phyloP scores from a whole-genome alignment of 2,888 invertebrate genomes.

The Melinaea marsaeus region DNA sequence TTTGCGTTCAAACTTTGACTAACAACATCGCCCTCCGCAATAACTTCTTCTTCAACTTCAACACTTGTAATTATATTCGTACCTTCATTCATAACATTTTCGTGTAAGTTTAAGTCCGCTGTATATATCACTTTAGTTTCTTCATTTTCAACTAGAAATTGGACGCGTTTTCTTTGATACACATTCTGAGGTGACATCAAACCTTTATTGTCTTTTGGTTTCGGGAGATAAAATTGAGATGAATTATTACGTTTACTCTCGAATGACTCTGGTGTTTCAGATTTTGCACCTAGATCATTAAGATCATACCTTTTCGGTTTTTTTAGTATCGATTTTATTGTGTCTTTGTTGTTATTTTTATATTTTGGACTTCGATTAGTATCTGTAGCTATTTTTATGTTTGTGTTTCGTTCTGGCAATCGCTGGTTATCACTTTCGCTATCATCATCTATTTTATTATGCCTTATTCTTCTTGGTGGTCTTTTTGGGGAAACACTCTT shows the following conservation, averaged over 20 bases:
- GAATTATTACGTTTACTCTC: constrained; percentile 56
- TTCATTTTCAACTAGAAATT: constrained; percentile 83
- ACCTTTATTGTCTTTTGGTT: constrained; percentile 63
- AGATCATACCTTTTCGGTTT: constrained; percentile 71
- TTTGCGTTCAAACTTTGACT: constrained; percentile 52
- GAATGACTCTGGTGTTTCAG: constrained; percentile 49
- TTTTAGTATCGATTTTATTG: constrained; percentile 79
- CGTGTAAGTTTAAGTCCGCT: constrained; percentile 68
- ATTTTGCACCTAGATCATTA: constrained; percentile 47
- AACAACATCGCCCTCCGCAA: constrained; percentile 59
- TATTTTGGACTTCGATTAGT: constrained; percentile 50
- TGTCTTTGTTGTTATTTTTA: constrained; percentile 59
- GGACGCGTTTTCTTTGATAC: constrained; percentile 82
- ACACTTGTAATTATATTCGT: constrained; percentile 31
- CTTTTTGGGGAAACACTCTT: constrained; percentile 79
- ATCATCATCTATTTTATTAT: constrained; percentile 68
- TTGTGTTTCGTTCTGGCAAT: constrained; percentile 53
- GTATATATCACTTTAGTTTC: constrained; percentile 71
- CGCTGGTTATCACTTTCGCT: constrained; percentile 73
- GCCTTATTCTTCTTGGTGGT: constrained; percentile 78
- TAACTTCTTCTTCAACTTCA: constrained; percentile 27
- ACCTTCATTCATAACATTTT: constrained; percentile 44
- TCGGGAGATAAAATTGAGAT: constrained; percentile 81
- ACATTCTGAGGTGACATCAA: constrained; percentile 50
- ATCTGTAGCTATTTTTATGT: constrained; percentile 49